phyloP scores from a whole-genome alignment of 2,888 invertebrate genomes.

The Napeogenes sylphis region DNA sequence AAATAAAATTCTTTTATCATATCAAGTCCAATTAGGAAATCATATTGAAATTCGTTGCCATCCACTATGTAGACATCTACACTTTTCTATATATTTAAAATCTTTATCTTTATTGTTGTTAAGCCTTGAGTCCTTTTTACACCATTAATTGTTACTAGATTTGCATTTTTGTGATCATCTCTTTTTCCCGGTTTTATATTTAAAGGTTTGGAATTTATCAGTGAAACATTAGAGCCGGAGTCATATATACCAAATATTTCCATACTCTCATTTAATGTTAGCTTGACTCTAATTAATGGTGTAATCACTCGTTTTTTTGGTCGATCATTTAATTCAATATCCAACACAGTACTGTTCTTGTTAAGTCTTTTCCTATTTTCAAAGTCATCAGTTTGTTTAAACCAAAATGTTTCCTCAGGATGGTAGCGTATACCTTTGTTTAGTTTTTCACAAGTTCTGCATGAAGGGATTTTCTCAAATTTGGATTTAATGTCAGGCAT shows the following conservation, averaged over 20 bases:
- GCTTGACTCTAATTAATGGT: too few species aligned
- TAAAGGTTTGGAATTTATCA: slow-evolving; percentile 34
- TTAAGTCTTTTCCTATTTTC: slow-evolving; percentile 11
- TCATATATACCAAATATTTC: too few species aligned
- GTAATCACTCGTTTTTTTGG: too few species aligned
- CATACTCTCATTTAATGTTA: too few species aligned
- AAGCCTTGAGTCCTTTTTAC: slow-evolving; percentile 22
- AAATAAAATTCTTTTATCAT: neutral
- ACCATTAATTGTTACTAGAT: slow-evolving; percentile 28
- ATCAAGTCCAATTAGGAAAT: slow-evolving; percentile 29
- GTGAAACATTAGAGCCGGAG: slow-evolving; percentile 17
- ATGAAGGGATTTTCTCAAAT: too few species aligned
- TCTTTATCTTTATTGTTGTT: slow-evolving; percentile 25
- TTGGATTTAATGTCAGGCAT: too few species aligned
- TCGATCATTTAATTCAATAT: too few species aligned
- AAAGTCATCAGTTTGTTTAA: too few species aligned
- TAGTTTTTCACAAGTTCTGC: too few species aligned
- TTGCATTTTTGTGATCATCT: neutral
- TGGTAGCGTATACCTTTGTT: too few species aligned
- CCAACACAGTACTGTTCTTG: neutral
- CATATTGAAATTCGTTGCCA: slow-evolving; percentile 30
- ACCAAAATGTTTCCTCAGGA: too few species aligned
- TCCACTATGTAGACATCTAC: slow-evolving; percentile 31
- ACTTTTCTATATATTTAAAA: slow-evolving; percentile 24
- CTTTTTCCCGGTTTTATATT: slow-evolving; percentile 15